Base-by-base conservation (phyloP, 2,113 vertebrate genomes). In the Cryptomyrus ogoouensis region DNA sequence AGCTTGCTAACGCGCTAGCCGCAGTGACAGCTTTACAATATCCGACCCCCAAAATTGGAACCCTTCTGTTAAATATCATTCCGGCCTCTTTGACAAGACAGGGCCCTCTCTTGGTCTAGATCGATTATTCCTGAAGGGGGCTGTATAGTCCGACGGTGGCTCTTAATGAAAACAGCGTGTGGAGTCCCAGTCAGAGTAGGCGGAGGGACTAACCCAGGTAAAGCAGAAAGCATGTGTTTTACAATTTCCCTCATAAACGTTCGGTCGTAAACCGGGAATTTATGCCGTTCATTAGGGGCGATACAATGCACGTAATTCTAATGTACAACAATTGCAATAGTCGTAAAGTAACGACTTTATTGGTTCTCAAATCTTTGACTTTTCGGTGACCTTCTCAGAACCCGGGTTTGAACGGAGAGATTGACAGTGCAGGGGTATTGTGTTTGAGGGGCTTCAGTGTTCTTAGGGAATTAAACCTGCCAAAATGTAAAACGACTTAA, bases 281-380 rank as follows among this genome's bases (percentile, higher is more conserved):
- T 96, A 96, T 88, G 92, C 93, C 94, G 93, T 96, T 96, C 95
- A 96, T 96, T 96, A 96, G 95, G 89, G 94, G 94, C 95, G 95
- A 96, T 96, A 96, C 96, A 96, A 96, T 95, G 95, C 95, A 95
- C 95, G 96, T 96, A 96, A 96, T 94, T 96, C 95, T 94, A 95
- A 95, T 88, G 91, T 95, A 94, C 94, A 96, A 96, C 95, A 96
- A 96, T 96, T 95, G 94, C 94, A 94, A 95, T 95, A 93, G 94
- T 94, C 93, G 94, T 96, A 95, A 96, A 96, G 94, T 94, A 95
- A 94, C 94, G 90, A 91, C 94, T 96, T 96, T 96, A 95, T 95
- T 94, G 94, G 93, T 94, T 94, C 94, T 95, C 95, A 95, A 95
- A 95, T 94, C 93, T 94, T 93, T 96, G 95, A 96, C 96, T 96